A percentile compares a stretch with the other conserved stretches of the same genome.
Evolutionary conservation across 2,113 vertebrate genomes (phyloP).

Genomic region (Gallinago jamesoni): DNA sequence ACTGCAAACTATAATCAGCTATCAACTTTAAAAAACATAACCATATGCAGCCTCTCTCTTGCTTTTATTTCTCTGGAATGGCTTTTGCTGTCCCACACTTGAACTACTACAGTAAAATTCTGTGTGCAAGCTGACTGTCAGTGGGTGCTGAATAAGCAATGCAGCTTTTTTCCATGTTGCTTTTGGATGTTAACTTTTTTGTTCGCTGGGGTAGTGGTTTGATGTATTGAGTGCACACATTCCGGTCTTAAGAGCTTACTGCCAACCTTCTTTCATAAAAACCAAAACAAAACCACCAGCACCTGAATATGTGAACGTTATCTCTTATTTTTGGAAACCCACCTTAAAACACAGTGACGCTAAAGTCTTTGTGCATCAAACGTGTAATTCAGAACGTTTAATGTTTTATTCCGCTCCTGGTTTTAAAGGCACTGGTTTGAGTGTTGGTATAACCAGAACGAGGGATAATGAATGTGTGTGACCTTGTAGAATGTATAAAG

Average conservation of each 20-base stretch:
- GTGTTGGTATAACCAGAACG: rapidly evolving
- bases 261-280: background rate
- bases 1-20: conserved; percentile 53
- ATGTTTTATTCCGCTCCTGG: background rate
- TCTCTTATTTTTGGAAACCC: background rate
- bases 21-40: conserved; percentile 17
- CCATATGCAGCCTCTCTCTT: background rate
- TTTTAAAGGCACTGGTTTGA: background rate
- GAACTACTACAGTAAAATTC: background rate
- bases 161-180: background rate
- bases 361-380: background rate
- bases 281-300: background rate
- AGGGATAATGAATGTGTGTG: background rate
- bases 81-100: background rate
- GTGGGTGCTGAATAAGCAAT: background rate
- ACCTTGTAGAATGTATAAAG: background rate
- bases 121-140: background rate
- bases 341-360: background rate
- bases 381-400: background rate
- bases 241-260: background rate
- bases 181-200: background rate
- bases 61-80: background rate
- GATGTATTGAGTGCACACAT: background rate
- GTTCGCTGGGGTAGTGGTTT: background rate
- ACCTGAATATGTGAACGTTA: rapidly evolving